Base-by-base conservation (phyloP, 1,140 invertebrate genomes). In the Eupeodes corollae region DNA sequence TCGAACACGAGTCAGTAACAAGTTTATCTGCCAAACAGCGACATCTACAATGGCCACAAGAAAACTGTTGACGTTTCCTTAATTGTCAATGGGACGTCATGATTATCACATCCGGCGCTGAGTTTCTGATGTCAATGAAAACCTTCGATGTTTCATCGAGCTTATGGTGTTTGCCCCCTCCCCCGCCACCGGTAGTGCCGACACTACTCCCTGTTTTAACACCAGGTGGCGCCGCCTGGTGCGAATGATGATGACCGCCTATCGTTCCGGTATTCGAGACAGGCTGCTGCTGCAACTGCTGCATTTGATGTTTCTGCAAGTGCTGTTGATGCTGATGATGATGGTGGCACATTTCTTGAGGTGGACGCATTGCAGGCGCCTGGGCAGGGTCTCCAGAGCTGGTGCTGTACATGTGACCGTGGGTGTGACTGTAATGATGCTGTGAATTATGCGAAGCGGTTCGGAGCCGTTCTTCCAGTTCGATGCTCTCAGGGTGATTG, bases 91-190 rank as follows among this genome's bases (percentile, higher is more conserved):
- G 83, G 14, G 66, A 67, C 53, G 68, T 71, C 69, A 83, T 84
- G 56, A 85, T 83, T 55, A 90, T 88, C 44, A 90, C 87, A 63
- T 91, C 88, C 15, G 87, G 87, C 1, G 87, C 87, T 39, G 86
- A 88, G 61, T 88, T 87, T 26, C 67, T 60, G 54, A 67, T 69
- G 51, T 75, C 73, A 52, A 72, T 69, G 47, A 56, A 67, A 43
- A 63, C 63, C 59, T 59, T 63, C 44, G 65, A 62, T 50, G 44
- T 40, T 19, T 68, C 67, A 48, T 67, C 61, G 41, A 49, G 53
- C 53, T 48, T 63, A 56, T 32, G 54, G 51, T 54, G 58, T 52
- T 46, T 55, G 48, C 54, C 46, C 12, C 47, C 52, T 34, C 54
- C 52, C 14, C 48, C 49, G n/a, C 56, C 31, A 14, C 55, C 47